Evolutionary conservation across 2,888 invertebrate species (phyloP), one percentile per base, ranked within the genome.

Genomic region (Macrosoma leucophasiata): DNA sequence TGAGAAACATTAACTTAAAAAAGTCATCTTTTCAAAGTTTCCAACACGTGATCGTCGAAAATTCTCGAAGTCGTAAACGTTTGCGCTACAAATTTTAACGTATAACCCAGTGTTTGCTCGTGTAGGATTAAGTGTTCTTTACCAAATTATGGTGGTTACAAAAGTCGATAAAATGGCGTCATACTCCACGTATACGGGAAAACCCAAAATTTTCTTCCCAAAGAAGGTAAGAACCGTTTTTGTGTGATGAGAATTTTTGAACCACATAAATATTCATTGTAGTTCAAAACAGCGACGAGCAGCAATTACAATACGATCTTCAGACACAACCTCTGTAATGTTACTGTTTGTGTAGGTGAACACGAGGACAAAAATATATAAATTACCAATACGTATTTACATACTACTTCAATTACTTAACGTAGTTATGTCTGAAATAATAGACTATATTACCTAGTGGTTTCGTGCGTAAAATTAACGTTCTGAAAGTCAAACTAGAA

Each of bases 111-210:
- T 76, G 72, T 74, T 70, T 66, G 52, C 59, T 70, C 51, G 63
- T 62, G 53, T 47, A 53, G 58, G 58, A 62, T 63, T 64, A 58
- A 66, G 67, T 69, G 68, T 48, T 70, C 51, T 73, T 62, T 52
- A 59, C 58, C 68, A 60, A 82, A 84, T 76, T 82, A 84, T 84
- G 82, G 84, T 84, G 72, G 73, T 82, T 62, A 69, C 74, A 49
- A 78, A 74, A 72, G 62, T 82, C 67, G 79, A 82, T 68, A 82
- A 82, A 48, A 84, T 84, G 84, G 76, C 82, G 61, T 81, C 81
- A 55, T 84, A 81, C 55, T 72, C 81, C 59, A 73, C 84, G 47
- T 82, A 75, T 54, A 77, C 81, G 55, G 82, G 82, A 71, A 81
- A 79, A 79, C 84, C 84, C 46, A 84, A 82, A 70, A 79, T 81